Evolutionary conservation across 2,797 vertebrate genomes (phyloP).

Genomic region (Sebastiscus albofasciatus): DNA sequence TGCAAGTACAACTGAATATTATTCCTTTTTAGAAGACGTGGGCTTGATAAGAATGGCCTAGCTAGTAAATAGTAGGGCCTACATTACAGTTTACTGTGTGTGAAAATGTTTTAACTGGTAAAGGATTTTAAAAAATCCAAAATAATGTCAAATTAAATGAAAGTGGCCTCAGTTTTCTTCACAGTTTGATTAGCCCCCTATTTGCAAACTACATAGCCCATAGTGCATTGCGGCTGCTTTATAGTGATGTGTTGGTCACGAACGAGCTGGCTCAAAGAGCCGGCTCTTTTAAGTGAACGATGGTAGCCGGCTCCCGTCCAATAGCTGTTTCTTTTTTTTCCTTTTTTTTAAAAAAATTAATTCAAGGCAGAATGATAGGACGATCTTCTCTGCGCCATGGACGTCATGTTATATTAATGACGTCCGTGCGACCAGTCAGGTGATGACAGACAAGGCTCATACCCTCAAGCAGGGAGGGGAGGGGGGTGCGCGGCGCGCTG

Average conservation of each 20-base stretch:
- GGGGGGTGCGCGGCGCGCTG: rapidly evolving
- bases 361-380: too few relatives aligned
- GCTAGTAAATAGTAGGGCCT: background rate
- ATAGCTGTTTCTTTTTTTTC: too few relatives aligned
- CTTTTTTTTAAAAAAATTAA: too few relatives aligned
- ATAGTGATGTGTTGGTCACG: background rate
- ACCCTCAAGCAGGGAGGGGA: too few relatives aligned
- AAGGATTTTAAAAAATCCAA: background rate
- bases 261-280: too few relatives aligned
- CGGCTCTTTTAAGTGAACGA: too few relatives aligned
- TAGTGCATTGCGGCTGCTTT: conserved; percentile 29
- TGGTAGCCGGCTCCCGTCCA: too few relatives aligned
- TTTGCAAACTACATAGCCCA: conserved; percentile 36
- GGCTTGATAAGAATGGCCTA: background rate
- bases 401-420: too few relatives aligned
- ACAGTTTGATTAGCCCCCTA: rapidly evolving
- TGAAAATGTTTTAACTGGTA: background rate
- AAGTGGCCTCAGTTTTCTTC: background rate
- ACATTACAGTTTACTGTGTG: background rate
- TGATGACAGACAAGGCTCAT: too few relatives aligned
- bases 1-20: background rate
- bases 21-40: background rate
- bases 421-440: too few relatives aligned
- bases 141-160: background rate
- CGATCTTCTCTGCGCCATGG: too few relatives aligned